Base-by-base conservation (phyloP, 2,113 vertebrate species). In the Xiphophorus couchianus region DNA sequence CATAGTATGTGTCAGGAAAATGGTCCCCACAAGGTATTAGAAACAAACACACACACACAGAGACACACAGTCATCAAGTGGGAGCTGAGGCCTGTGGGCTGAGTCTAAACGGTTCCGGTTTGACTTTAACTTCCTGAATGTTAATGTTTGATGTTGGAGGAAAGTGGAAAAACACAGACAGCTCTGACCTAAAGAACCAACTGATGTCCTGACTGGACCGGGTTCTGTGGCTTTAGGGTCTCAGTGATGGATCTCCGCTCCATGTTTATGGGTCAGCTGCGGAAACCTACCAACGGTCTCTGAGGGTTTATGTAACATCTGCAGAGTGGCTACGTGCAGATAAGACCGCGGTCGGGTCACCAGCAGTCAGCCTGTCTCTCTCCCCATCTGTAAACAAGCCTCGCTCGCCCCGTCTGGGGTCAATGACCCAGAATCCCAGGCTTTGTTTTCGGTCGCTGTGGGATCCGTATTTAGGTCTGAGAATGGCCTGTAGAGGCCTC, bases 381-480 rank as follows among this genome's bases (percentile, higher is more conserved):
- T 19, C 11, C 8, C 5, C 30, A 14, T 1, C 58, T 76, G 69
- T 71, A 83, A 74, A 74, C 69, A 81, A 29, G 54, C 51, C 68
- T 48, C 28, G 2, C 66, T 66, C 10, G 25, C 22, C 58, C 35
- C 3, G 28, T 71, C 35, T 62, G 64, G 27, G 5, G 44, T 3
- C 0, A 5, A 31, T 71, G 68, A 70, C 76, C 79, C 65, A 76
- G n/a, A 80, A 82, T 76, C 30, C 61, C 31, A 28, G 25, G 9
- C 63, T 69, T 58, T 48, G 71, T 62, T 64, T 73, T 0, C 27
- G 27, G 60, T 13, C 1, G 0, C 44, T 13, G 66, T 35, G 27
- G 44, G 76, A 76, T 6, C 25, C 60, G 48, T 66, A 31, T 72
- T 75, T 69, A 3, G 39, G 62, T 62, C 39, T 65, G 51, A 14